phyloP scores from a whole-genome alignment of 2,888 invertebrate genomes.

The Anarsia innoxiella region DNA sequence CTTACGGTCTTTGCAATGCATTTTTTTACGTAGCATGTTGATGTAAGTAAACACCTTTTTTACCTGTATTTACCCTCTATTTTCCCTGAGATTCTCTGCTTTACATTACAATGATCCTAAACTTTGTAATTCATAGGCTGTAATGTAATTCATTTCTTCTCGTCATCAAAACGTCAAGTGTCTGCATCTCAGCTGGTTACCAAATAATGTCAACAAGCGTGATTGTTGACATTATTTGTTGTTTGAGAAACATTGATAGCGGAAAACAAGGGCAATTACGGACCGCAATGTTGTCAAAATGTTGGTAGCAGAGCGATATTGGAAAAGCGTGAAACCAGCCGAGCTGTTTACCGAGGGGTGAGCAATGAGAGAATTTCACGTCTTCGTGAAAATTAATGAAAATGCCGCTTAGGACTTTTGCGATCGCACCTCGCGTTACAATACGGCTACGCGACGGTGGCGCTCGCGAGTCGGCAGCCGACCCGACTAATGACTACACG shows the following conservation, averaged over 20 bases:
- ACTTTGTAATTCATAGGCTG: too few species aligned
- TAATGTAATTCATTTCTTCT: too few species aligned
- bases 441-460: slow-evolving; percentile 52
- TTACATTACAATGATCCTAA: too few species aligned
- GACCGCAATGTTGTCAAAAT: slow-evolving; percentile 22
- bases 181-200: too few species aligned
- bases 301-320: slow-evolving; percentile 23
- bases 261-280: slow-evolving; percentile 5
- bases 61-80: too few species aligned
- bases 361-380: slow-evolving; percentile 58
- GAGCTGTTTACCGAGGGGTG: slow-evolving; percentile 53
- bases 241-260: background rate
- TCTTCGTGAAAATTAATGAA: slow-evolving; percentile 73
- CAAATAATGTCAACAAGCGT: too few species aligned
- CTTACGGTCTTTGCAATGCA: too few species aligned
- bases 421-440: slow-evolving; percentile 58
- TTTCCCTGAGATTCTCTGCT: too few species aligned
- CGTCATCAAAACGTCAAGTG: too few species aligned
- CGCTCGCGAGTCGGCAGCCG: slow-evolving; percentile 49
- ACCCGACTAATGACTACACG: slow-evolving; percentile 54
- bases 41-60: too few species aligned
- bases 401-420: slow-evolving; percentile 60
- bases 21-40: too few species aligned
- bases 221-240: too few species aligned
- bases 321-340: slow-evolving; percentile 42